Percentiles rank a stretch among this genome's conserved stretches.
phyloP scores from a whole-genome alignment of 2,113 vertebrate species.

The Triplophysa tibetana region DNA sequence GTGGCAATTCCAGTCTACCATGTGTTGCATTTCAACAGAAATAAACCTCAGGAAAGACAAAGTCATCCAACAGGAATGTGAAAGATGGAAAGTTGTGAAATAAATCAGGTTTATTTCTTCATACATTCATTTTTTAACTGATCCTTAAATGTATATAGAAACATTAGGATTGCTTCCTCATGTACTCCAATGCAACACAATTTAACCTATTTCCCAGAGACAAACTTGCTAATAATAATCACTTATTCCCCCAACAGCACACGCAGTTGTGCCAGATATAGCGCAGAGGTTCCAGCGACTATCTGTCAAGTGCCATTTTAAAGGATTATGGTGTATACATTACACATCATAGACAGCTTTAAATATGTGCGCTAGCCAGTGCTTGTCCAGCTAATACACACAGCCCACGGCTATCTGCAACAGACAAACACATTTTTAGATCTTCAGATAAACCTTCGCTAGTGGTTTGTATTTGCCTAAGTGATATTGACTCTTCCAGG shows the following conservation, averaged over 20 bases:
- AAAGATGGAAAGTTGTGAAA: too few relatives aligned
- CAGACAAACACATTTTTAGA: background rate
- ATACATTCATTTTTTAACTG: too few relatives aligned
- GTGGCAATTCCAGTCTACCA: too few relatives aligned
- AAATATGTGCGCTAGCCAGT: constrained; percentile 33
- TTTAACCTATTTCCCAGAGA: constrained; percentile 3
- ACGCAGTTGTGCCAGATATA: constrained; percentile 12
- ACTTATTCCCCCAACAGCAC: background rate
- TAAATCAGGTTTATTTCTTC: too few relatives aligned
- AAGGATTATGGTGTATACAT: constrained; percentile 28
- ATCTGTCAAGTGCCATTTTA: constrained; percentile 23
- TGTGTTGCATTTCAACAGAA: too few relatives aligned
- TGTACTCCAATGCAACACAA: background rate
- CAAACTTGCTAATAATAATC: constrained; percentile 20
- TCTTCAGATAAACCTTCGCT: constrained; percentile 9
- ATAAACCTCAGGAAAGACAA: too few relatives aligned
- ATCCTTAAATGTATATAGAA: too few relatives aligned
- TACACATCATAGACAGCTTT: constrained; percentile 15
- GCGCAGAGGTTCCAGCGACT: background rate
- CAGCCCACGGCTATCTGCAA: constrained; percentile 3
- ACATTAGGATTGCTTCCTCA: background rate
- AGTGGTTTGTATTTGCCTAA: constrained; percentile 5
- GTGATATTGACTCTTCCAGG: constrained; percentile 21
- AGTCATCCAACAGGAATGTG: too few relatives aligned
- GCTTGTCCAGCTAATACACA: background rate